Evolutionary conservation across 1,140 invertebrate species (phyloP).

Genomic region (Calephelis virginiensis): DNA sequence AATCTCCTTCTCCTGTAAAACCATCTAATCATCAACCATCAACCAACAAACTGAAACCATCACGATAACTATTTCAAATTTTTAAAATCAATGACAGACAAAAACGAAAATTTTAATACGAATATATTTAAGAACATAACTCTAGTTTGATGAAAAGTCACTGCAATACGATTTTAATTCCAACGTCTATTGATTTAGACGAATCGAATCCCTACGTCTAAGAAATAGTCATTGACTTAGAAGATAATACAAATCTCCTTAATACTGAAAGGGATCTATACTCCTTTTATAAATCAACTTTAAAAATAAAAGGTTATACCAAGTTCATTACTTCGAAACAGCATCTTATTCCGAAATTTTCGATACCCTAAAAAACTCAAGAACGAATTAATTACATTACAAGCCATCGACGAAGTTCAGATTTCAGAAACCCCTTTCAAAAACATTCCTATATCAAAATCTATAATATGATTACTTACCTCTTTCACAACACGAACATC

Average conservation of each 20-base stretch:
- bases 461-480: slow-evolving; percentile 28
- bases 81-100: slow-evolving; percentile 22
- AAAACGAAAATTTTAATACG: slow-evolving; percentile 24
- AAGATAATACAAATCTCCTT: slow-evolving; percentile 11
- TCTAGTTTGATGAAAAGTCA: slow-evolving; percentile 21
- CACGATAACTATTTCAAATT: slow-evolving; percentile 27
- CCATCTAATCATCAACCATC: too few relatives aligned
- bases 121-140: slow-evolving; percentile 31
- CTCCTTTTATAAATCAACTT: slow-evolving; percentile 25
- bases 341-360: too few relatives aligned
- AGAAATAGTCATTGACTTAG: slow-evolving; percentile 22
- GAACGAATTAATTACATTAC: too few relatives aligned
- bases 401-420: too few relatives aligned
- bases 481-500: slow-evolving; percentile 28
- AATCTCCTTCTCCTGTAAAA: background rate
- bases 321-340: too few relatives aligned
- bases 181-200: slow-evolving; percentile 39
- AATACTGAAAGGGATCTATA: slow-evolving; percentile 26
- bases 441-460: slow-evolving; percentile 29
- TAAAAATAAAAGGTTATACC: too few relatives aligned
- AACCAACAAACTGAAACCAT: background rate
- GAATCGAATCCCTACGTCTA: slow-evolving; percentile 33
- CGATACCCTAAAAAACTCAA: too few relatives aligned
- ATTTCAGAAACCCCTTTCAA: slow-evolving; percentile 32
- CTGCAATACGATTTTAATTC: slow-evolving; percentile 27